Evolutionary conservation across 2,113 vertebrate genomes (phyloP), one percentile per base, ranked within the genome.

Genomic region (Trogon melanurus): DNA sequence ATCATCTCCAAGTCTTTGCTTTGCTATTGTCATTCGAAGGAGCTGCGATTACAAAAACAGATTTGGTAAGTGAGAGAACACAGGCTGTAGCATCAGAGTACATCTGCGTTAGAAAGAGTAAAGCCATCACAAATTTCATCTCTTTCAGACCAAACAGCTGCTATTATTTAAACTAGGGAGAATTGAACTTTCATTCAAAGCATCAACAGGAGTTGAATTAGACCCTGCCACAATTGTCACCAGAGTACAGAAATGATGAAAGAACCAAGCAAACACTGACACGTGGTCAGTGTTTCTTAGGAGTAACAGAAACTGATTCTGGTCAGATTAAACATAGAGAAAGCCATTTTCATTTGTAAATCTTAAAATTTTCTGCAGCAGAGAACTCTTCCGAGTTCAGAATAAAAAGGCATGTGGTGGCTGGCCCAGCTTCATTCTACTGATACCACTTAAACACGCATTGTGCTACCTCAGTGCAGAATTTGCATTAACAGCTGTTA

Each of bases 1-100:
- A 84, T 99, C 99, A 16, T 99, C 99, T 47, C 99, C 99, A 9
- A 99, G 98, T 79, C 99, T 98, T 92, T 99, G 99, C 94, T 99
- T 99, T 72, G 99, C 99, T 88, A 99, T 99, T 30, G 99, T 99
- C 99, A 99, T 99, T 96, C 99, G 98, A 60, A 99, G 97, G 69
- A 99, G 99, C 99, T 99, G 96, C 6, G 23, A 79, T 41, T n/a
- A 91, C 53, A 88, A 71, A 70, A 47, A 10, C 38, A 72, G 56
- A 65, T 50, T 34, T 0, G 0, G 26, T 96, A 69, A 93, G 79
- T 57, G 71, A 91, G 67, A 56, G 41, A 89, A 79, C 29, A 45
- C 11, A 61, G 60, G n/a, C 72, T 89, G 48, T 16, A 72, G 60
- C 38, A 78, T n/a, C 45, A 80, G 20, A 76, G 23, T 54, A 27